A percentile compares a stretch with the other conserved stretches of the same genome.
These are phyloP conservation scores for Mechanitis mazaeus DNA, from an alignment of 2,888 invertebrate species.

Conservation along the genomic window DNA sequence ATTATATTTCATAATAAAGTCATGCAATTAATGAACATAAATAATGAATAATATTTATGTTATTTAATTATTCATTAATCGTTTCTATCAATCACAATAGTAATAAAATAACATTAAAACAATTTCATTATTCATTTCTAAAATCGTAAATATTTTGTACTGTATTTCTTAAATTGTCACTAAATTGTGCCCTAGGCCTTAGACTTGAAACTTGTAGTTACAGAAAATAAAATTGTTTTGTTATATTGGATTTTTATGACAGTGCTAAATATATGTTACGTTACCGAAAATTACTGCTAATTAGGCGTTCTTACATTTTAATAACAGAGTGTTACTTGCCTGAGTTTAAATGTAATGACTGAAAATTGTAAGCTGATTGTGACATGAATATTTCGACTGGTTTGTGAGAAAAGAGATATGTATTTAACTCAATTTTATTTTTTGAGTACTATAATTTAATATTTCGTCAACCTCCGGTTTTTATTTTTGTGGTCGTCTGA, in stretches of 20 bases:
- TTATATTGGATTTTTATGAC: not conserved
- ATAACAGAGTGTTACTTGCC: not conserved
- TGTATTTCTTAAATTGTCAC: no score
- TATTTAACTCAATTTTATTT: not conserved
- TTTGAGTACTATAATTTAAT: not conserved
- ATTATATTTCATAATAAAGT: no score
- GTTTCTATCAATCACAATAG: no score
- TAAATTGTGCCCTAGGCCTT: not conserved
- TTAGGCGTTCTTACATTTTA: not conserved
- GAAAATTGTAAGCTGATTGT: not conserved
- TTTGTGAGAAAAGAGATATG: not conserved
- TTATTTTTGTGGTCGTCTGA: no score
- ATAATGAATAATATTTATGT: no score
- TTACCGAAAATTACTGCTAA: slow-evolving; percentile 1
- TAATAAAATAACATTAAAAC: no score
- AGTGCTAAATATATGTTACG: not conserved
- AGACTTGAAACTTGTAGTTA: not conserved
- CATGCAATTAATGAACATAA: no score
- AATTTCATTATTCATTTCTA: no score
- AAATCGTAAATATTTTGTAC: no score
- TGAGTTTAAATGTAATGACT: not conserved
- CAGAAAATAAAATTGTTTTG: not conserved
- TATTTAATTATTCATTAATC: no score
- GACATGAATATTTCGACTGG: not conserved
- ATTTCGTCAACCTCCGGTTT: no score